phyloP scores from a whole-genome alignment of 2,797 vertebrate species.

The Spinus olivaceus region DNA sequence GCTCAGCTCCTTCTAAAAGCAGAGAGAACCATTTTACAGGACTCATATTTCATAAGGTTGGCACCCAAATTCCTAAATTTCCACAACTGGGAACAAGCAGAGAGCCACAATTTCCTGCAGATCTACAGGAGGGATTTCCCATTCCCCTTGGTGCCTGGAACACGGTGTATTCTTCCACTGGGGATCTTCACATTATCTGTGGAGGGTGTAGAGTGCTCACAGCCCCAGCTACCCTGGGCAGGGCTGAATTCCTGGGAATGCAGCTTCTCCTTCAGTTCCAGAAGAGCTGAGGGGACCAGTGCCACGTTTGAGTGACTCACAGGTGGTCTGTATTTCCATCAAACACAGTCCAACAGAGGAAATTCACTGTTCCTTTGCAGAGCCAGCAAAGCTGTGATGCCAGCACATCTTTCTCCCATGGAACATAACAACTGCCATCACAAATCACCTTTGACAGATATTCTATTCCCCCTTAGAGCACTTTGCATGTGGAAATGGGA shows the following conservation, averaged over 20 bases:
- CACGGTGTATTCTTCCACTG: fast-evolving
- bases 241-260: not conserved
- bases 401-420: not conserved
- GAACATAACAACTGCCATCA: not conserved
- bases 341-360: not conserved
- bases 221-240: not conserved
- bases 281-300: not conserved
- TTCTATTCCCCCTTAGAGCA: not conserved
- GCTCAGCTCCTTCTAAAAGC: not conserved
- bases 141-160: not conserved
- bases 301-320: fast-evolving
- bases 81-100: not conserved
- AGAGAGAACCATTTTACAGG: not conserved
- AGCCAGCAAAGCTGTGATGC: not conserved
- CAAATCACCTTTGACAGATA: not conserved
- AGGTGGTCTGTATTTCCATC: not conserved
- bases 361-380: not conserved
- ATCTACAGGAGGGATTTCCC: not conserved
- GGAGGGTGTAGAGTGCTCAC: not conserved
- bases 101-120: not conserved
- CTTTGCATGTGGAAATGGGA: not conserved
- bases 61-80: not conserved
- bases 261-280: not conserved
- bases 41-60: not conserved
- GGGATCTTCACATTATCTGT: not conserved